Base-by-base conservation (phyloP, 2,797 vertebrate genomes). In the Mionectes olivaceus region DNA sequence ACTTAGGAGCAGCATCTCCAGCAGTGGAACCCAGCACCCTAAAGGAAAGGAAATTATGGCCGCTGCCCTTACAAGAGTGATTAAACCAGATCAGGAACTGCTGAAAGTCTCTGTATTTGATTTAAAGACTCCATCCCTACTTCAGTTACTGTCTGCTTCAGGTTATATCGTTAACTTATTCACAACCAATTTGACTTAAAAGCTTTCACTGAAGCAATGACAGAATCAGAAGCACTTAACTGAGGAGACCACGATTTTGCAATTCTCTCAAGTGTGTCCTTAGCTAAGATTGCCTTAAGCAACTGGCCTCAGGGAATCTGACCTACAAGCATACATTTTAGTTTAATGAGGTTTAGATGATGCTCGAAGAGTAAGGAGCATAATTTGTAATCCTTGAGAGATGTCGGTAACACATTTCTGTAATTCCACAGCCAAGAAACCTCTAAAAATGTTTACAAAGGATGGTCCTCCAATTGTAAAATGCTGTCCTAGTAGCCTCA, bases 271-370 rank as follows among this genome's bases (percentile, higher is more conserved):
- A 92, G 79, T 25, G 50, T 32, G 37, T 57, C 56, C 87, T 77
- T 73, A 71, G 64, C 75, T 74, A 70, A 83, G 84, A 83, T 21
- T 71, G 89, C 82, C 87, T 89, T 64, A 89, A 94, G 93, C 89
- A 89, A 91, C 50, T 11, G 2, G 82, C 91, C 79, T 87, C 49
- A 19, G 80, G 93, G 63, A 91, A 94, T 61, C 60, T 80, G 93
- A 92, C 93, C 90, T 81, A 95, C 90, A 89, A 83, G 83, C 19
- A 87, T 22, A 25, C 7, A 63, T 91, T 92, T 93, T 10, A 89
- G 43, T 71, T 94, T 87, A 87, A 94, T 94, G 89, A 87, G 78
- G 83, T 83, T 68, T 83, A 49, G 60, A 84, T 71, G 63, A 77
- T 21, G 32, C 37, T 94, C 33, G 64, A 94, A 84, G 93, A 82